Evolutionary conservation across 2,888 invertebrate genomes (phyloP), one percentile per base, ranked within the genome.

Genomic region (Pherbina coryleti): DNA sequence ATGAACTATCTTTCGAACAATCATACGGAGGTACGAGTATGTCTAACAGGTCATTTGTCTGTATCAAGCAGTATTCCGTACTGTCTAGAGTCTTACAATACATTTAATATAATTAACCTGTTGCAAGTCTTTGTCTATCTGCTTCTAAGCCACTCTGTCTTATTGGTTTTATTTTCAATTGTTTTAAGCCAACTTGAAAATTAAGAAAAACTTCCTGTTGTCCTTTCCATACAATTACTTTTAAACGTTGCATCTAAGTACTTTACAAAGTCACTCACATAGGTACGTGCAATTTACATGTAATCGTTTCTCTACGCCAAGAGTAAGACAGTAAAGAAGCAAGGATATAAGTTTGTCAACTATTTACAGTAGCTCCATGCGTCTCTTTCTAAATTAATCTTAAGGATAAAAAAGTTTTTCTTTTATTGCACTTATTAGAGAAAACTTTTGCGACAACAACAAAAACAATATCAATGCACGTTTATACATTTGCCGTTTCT

Each of bases 271-370:
- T 34, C 14, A 8, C 28, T 14, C 74, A 64, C 74, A 28, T n/a
- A n/a, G 49, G 49, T 28, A 49, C 49, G 3, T 14, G 25, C 22
- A 49, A 34, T 62, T n/a, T 8, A 7, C 44, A 37, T 25, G 51
- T 28, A 44, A 44, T 44, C 44, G 44, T 1, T 44, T 44, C 44
- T 44, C 11, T 44, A 11, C 11, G 55, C 31, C 11, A 11, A 17
- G n/a, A 14, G 5, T 34, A 1, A 31, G 8, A 14, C 28, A 19
- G 31, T 17, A 31, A 70, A 53, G 57, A 60, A 17, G 25, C 57
- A 60, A 25, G 60, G 72, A 55, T 57, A 60, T 72, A 34, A 55
- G 71, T 55, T 55, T 55, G 34, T 25, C n/a, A 31, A 53, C 71
- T 25, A n/a, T 5, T 34, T 55, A 62, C 49, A 28, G 25, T 44